Evolutionary conservation across 1,140 invertebrate genomes (phyloP).

Genomic region (Meloidogyne exigua): DNA sequence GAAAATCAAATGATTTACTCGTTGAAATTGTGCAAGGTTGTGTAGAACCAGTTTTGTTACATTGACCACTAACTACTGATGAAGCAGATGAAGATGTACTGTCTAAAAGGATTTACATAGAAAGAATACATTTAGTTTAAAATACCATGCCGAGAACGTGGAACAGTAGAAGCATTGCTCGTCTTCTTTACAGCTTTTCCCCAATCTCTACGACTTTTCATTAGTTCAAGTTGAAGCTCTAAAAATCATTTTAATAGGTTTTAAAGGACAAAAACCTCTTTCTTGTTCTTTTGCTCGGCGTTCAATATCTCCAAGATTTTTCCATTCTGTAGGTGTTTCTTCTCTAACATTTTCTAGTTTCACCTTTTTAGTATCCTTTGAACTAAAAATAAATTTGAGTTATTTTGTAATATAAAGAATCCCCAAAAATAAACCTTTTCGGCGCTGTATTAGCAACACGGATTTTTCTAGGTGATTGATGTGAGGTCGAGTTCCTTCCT

Average conservation of each 20-base stretch:
- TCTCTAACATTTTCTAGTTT: not conserved
- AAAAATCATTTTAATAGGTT: not conserved
- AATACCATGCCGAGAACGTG: slow-evolving; percentile 21
- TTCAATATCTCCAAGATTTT: slow-evolving; percentile 34
- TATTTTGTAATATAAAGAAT: no score
- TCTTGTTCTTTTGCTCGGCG: slow-evolving; percentile 38
- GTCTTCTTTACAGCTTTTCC: not conserved
- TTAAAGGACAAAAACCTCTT: slow-evolving; percentile 12
- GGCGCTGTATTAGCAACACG: not conserved
- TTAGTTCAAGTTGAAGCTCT: slow-evolving; percentile 43
- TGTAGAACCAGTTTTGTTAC: not conserved
- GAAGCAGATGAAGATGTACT: slow-evolving; percentile 37
- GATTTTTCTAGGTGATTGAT: slow-evolving; percentile 10
- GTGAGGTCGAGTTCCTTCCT: not conserved
- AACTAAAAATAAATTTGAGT: not conserved
- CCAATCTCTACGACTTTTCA: slow-evolving; percentile 27
- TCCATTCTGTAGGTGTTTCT: slow-evolving; percentile 22
- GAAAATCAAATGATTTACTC: slow-evolving; percentile 41
- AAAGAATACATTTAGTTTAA: no score
- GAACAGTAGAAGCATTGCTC: not conserved
- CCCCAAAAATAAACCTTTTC: not conserved
- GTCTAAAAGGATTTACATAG: not conserved
- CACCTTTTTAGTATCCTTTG: not conserved
- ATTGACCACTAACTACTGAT: slow-evolving; percentile 20
- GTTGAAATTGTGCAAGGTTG: slow-evolving; percentile 20